These are phyloP conservation scores for Enteromius paludinosus DNA, from an alignment of 2,797 vertebrate species.

Conservation along the genomic window DNA sequence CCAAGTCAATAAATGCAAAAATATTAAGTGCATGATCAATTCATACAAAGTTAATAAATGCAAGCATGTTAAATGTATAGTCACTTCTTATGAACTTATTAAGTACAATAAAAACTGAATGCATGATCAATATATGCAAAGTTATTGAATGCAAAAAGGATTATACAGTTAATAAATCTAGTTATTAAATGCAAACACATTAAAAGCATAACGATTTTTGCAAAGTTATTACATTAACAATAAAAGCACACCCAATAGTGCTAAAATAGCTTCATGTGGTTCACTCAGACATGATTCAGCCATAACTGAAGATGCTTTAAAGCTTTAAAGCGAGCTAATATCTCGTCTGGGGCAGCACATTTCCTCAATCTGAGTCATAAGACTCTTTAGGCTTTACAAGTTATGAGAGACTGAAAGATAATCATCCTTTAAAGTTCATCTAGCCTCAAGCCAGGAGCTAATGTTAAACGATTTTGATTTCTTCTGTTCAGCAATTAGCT, in stretches of 20 bases:
- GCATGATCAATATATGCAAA: not conserved
- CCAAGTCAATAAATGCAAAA: not conserved
- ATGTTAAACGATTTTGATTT: not conserved
- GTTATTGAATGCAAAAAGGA: not conserved
- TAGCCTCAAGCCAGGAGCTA: not conserved
- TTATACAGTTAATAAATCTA: not conserved
- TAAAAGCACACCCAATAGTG: not conserved
- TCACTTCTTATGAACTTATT: not conserved
- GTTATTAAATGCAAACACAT: not conserved
- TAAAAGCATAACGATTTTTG: not conserved
- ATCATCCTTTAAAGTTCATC: not conserved
- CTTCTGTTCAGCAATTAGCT: not conserved
- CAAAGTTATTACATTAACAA: not conserved
- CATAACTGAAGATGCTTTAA: not conserved
- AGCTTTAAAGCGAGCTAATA: too few species aligned
- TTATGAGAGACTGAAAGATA: conserved; percentile 19
- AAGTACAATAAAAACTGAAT: not conserved
- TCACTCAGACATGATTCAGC: not conserved
- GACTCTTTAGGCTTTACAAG: not conserved
- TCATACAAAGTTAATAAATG: not conserved
- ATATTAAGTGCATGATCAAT: not conserved
- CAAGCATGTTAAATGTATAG: not conserved
- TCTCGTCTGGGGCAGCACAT: not conserved
- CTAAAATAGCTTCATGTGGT: not conserved
- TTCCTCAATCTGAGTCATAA: conserved; percentile 18